Evolutionary conservation across 2,113 vertebrate species (phyloP), one percentile per base, ranked within the genome.

Genomic region (Condylura cristata): DNA sequence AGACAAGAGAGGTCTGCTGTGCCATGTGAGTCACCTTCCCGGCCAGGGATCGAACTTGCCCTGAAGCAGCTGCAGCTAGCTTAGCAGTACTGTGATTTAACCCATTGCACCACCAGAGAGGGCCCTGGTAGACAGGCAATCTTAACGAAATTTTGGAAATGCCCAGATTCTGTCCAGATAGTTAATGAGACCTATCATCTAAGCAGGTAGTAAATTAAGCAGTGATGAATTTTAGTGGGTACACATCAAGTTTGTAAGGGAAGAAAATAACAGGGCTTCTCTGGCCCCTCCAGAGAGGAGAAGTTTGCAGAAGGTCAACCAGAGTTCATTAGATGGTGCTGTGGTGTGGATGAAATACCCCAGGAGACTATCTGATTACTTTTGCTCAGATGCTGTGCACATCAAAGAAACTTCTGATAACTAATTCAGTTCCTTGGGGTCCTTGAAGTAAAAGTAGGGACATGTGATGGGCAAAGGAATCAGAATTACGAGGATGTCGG

Each of bases 301-400:
- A 60, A 39, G 39, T 89, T 83, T 94, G 79, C 26, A 86, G 83
- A 70, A 84, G 86, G 91, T 60, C 83, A 84, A 51, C 37, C 9
- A 86, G 71, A 89, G 86, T 94, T 95, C 93, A 93, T 75, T 83
- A 83, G 79, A 70, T 4, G 0, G 58, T 71, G 76, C 75, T 81
- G 66, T 28, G 14, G 72, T 7, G 0, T 41, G 46, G 84, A 76
- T 58, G 22, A 63, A 74, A 41, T 68, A 85, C 76, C 93, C 95
- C 89, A n/a, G 70, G 95, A 95, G 91, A 89, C 83, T 96, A 89
- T 97, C 95, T 96, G 84, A 93, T 97, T 94, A 94, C 89, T 91
- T 96, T 93, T 93, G 63, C 83, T 95, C 83, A 91, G 79, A 93
- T 89, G 89, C 53, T 90, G 46, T 72, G 80, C 41, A 96, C 56